Conservation (phyloP, 2,888 invertebrate genomes). For the Pelosia muscerda region DNA sequence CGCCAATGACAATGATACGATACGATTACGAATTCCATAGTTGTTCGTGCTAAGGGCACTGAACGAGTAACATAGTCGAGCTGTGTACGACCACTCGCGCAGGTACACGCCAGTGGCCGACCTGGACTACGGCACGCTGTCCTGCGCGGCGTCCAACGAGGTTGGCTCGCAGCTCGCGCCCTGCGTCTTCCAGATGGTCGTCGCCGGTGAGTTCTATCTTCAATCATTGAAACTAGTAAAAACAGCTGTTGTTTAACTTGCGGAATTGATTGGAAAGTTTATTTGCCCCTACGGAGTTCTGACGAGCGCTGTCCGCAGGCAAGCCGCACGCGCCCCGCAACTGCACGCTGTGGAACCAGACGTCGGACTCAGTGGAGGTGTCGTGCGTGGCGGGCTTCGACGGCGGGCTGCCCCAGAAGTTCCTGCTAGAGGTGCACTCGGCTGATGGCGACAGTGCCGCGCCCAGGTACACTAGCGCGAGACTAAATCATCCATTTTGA, state of each 20-base stretch:
- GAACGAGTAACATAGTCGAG: background rate
- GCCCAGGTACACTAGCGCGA: constrained; percentile 63
- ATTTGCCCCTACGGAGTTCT: background rate
- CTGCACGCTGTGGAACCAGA: constrained; percentile 94
- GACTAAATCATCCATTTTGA: no score
- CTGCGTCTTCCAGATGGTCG: constrained; percentile 95
- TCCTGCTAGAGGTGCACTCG: constrained; percentile 92
- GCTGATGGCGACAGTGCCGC: constrained; percentile 63
- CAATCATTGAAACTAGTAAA: no score
- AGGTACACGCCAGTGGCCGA: constrained; percentile 89
- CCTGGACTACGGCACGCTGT: constrained; percentile 95
- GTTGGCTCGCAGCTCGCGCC: constrained; percentile 94
- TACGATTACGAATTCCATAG: no score
- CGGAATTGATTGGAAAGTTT: no score
- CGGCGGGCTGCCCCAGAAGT: constrained; percentile 95
- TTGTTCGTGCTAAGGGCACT: no score
- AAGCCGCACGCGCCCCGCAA: constrained; percentile 95
- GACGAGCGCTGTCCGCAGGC: constrained; percentile 80
- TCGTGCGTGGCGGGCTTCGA: constrained; percentile 94
- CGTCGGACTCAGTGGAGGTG: constrained; percentile 93
- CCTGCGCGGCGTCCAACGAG: constrained; percentile 94
- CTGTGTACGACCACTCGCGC: constrained; percentile 7
- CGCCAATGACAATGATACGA: no score
- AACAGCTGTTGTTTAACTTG: no score
- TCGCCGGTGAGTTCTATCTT: constrained; percentile 89